Conservation (phyloP, 2,797 vertebrate genomes). For the Kryptopterus vitreolus region DNA sequence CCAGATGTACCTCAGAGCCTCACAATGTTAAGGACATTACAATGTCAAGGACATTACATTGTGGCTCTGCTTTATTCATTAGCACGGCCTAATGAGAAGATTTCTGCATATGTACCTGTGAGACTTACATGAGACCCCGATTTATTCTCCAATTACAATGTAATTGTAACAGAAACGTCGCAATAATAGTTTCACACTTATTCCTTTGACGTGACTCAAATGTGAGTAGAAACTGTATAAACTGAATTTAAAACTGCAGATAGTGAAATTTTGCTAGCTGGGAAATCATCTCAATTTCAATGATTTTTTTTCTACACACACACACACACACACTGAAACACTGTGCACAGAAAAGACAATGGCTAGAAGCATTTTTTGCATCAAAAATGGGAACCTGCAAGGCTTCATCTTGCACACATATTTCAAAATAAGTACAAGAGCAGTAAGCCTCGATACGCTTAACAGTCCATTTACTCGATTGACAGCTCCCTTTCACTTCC, state of each 20-base stretch:
- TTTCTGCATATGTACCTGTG: conserved; percentile 21
- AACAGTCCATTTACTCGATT: neutral
- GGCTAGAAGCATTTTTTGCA: neutral
- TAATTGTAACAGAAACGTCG: neutral
- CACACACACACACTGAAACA: neutral
- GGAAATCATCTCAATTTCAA: no score
- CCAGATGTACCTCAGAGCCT: conserved; percentile 29
- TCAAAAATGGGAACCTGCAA: neutral
- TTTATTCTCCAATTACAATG: conserved; percentile 29
- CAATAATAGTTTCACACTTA: neutral
- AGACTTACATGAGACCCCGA: conserved; percentile 34
- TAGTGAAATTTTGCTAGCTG: neutral
- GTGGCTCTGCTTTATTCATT: conserved; percentile 14
- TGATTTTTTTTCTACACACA: no score
- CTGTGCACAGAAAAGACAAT: neutral
- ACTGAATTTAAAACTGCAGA: neutral
- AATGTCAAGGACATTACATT: conserved; percentile 9
- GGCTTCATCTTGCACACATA: neutral
- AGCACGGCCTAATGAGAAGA: neutral
- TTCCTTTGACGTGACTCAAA: neutral
- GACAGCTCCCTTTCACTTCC: neutral
- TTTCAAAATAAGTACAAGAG: neutral
- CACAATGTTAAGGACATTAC: neutral
- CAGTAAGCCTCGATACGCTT: neutral
- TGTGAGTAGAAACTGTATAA: neutral